Evolutionary conservation across 2,113 vertebrate genomes (phyloP).

Genomic region (Mus musculus): DNA sequence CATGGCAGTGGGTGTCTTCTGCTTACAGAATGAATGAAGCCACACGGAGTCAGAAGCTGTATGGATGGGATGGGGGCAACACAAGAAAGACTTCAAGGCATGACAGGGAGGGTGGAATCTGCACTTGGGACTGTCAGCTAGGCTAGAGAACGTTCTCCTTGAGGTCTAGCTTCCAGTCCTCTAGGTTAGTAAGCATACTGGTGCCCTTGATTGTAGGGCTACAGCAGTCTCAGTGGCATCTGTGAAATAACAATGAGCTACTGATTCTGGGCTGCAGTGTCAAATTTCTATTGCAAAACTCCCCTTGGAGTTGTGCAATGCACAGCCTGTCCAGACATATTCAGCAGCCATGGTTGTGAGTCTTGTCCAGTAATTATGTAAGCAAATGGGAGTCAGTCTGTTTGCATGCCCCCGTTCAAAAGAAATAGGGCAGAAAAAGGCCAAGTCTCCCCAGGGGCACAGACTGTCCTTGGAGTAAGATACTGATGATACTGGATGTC

Average conservation of each 20-base stretch:
- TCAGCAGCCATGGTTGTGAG: background rate
- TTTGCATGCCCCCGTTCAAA: background rate
- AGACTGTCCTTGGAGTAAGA: background rate
- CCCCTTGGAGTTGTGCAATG: background rate
- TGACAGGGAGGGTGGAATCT: background rate
- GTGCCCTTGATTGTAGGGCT: background rate
- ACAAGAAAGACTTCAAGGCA: background rate
- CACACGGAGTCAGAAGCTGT: background rate
- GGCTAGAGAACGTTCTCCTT: background rate
- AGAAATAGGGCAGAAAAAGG: background rate
- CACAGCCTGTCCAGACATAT: background rate
- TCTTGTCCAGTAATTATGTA: background rate
- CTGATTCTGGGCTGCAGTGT: background rate
- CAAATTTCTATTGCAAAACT: background rate
- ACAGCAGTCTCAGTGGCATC: background rate
- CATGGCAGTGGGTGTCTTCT: background rate
- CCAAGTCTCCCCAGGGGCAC: background rate
- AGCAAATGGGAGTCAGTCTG: constrained; percentile 7
- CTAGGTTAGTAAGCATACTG: background rate
- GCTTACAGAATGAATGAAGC: background rate
- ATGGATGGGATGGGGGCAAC: too few species aligned
- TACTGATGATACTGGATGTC: background rate
- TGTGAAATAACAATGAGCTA: background rate
- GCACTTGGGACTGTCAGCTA: too few species aligned
- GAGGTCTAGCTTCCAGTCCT: background rate